Evolutionary conservation across 2,113 vertebrate genomes (phyloP).

Genomic region (Pachyramphus minor): DNA sequence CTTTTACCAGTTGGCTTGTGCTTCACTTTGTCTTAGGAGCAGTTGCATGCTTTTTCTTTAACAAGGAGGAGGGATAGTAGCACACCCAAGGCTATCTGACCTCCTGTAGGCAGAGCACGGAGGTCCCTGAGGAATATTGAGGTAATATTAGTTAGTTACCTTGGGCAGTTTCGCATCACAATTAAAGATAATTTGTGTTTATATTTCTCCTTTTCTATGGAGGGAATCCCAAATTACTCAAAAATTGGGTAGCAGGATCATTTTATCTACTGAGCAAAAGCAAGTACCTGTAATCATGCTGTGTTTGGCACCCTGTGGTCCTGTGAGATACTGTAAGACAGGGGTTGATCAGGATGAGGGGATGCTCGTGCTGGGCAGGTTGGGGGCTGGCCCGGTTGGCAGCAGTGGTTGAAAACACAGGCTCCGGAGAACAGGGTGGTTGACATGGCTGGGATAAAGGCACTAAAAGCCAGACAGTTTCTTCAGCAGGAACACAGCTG

Average conservation of each 20-base stretch:
- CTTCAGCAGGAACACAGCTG: background rate
- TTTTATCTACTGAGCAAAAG: background rate
- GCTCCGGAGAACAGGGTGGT: background rate
- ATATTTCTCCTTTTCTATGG: background rate
- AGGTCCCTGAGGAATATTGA: background rate
- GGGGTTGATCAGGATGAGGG: background rate
- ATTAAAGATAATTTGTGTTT: background rate
- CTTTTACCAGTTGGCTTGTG: background rate
- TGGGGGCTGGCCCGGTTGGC: fast-evolving
- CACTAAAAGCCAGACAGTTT: background rate
- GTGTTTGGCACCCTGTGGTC: background rate
- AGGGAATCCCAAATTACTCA: background rate
- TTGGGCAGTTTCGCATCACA: background rate
- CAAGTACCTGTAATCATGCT: background rate
- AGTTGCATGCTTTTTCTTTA: background rate
- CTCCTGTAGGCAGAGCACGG: background rate
- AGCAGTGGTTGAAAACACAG: background rate
- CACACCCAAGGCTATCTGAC: background rate
- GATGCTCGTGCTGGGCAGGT: background rate
- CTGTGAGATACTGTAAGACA: background rate
- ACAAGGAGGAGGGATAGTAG: background rate
- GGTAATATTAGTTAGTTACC: background rate
- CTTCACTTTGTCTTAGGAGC: background rate
- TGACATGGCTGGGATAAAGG: background rate
- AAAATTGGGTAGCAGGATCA: background rate